A percentile compares a stretch with the other conserved stretches of the same genome.
phyloP scores from a whole-genome alignment of 1,140 invertebrate species.

The Neuroterus valhalla region DNA sequence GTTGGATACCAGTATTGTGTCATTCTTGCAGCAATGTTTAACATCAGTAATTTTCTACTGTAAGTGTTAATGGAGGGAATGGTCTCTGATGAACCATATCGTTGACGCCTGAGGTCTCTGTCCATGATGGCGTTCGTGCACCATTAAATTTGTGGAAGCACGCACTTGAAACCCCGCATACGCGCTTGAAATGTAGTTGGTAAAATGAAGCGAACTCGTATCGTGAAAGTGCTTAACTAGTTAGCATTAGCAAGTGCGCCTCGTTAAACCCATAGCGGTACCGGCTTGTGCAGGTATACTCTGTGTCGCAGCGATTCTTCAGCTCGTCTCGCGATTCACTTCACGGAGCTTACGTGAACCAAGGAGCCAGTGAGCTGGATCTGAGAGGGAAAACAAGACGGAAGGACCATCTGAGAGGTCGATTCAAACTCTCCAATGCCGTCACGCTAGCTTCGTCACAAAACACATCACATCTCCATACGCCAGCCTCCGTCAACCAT shows the following conservation, averaged over 20 bases:
- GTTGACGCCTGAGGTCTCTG: no score
- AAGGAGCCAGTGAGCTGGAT: conserved; percentile 83
- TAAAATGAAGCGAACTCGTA: not conserved
- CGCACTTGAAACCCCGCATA: not conserved
- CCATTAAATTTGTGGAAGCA: not conserved
- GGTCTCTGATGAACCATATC: no score
- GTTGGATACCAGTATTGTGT: no score
- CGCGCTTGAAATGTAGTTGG: not conserved
- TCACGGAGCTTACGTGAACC: conserved; percentile 82
- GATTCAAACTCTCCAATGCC: conserved; percentile 80
- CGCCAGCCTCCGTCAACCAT: conserved; percentile 79
- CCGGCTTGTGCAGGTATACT: conserved; percentile 65
- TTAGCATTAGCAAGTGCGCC: conserved; percentile 46
- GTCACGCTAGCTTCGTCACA: conserved; percentile 78
- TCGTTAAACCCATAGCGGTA: conserved; percentile 52
- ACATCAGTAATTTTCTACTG: no score
- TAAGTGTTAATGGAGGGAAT: no score
- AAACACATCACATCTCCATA: conserved; percentile 78
- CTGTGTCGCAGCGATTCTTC: conserved; percentile 77
- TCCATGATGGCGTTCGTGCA: no score
- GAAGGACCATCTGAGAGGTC: conserved; percentile 79
- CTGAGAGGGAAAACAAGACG: conserved; percentile 80
- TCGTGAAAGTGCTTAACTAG: not conserved
- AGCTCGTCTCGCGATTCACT: conserved; percentile 85
- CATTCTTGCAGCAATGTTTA: no score